Evolutionary conservation across 2,797 vertebrate species (phyloP).

Genomic region (Oreortyx pictus): DNA sequence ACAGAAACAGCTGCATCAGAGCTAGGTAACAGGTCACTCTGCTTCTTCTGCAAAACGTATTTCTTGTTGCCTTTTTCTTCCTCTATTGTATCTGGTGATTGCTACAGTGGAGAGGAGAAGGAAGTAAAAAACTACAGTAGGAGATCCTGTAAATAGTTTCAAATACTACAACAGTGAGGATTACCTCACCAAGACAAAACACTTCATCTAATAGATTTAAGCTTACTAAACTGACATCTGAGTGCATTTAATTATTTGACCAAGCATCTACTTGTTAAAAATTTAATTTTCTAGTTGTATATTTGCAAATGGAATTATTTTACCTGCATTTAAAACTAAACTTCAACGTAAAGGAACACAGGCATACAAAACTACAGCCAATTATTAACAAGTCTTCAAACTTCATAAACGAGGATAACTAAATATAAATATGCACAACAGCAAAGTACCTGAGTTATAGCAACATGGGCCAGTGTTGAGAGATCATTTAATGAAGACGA

Average conservation of each 20-base stretch:
- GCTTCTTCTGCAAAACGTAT: constrained; percentile 76
- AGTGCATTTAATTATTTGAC: not conserved
- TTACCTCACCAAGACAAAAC: not conserved
- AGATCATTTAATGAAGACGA: constrained; percentile 85
- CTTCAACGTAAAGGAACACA: not conserved
- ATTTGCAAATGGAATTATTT: not conserved
- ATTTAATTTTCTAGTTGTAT: not conserved
- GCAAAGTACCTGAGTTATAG: constrained; percentile 73
- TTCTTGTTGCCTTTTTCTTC: constrained; percentile 77
- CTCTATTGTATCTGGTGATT: constrained; percentile 25
- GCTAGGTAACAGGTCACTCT: constrained; percentile 68
- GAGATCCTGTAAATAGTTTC: not conserved
- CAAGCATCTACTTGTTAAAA: not conserved
- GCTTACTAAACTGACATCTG: not conserved
- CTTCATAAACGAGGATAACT: not conserved
- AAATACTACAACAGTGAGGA: not conserved
- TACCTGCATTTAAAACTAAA: not conserved
- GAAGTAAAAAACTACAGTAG: not conserved
- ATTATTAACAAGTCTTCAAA: not conserved
- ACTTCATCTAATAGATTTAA: not conserved
- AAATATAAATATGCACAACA: not conserved
- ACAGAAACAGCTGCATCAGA: constrained; percentile 45
- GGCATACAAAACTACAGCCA: not conserved
- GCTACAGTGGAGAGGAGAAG: constrained; percentile 22
- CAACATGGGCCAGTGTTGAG: constrained; percentile 75